Percentiles rank a stretch among this genome's conserved stretches.
These are phyloP conservation scores for Poecilia latipinna DNA, from an alignment of 2,113 vertebrate genomes.

Conservation along the genomic window DNA sequence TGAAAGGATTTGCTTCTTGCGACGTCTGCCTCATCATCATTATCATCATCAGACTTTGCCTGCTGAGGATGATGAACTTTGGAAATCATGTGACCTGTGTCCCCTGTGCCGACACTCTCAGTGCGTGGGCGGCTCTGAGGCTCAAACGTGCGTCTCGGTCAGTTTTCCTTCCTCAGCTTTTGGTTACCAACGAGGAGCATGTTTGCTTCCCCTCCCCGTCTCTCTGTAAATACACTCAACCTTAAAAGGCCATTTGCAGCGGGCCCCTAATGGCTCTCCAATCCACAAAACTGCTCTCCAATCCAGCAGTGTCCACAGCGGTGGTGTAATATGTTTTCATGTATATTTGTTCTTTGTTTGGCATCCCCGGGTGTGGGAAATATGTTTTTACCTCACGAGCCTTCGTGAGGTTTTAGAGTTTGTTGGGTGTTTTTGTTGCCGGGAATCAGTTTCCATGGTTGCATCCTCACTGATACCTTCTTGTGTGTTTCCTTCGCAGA, in stretches of 20 bases:
- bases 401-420: slow-evolving; percentile 21
- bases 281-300: slow-evolving; percentile 48
- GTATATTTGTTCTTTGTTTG: slow-evolving; percentile 35
- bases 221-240: slow-evolving; percentile 77
- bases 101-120: slow-evolving; percentile 42
- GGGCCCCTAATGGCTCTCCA: slow-evolving; percentile 69
- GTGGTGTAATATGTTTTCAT: slow-evolving; percentile 22
- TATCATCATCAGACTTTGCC: slow-evolving; percentile 14
- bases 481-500: slow-evolving; percentile 63
- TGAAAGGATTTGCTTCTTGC: slow-evolving; percentile 1
- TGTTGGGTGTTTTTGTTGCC: background rate
- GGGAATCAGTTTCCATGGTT: slow-evolving; percentile 18
- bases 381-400: slow-evolving; percentile 34
- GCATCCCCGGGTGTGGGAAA: slow-evolving; percentile 16
- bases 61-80: slow-evolving; percentile 64
- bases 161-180: slow-evolving; percentile 32
- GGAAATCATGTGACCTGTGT: slow-evolving; percentile 67
- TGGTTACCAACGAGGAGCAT: slow-evolving; percentile 56
- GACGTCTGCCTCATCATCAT: slow-evolving; percentile 21
- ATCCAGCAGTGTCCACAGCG: slow-evolving; percentile 28
- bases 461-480: slow-evolving; percentile 40
- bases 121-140: slow-evolving; percentile 4
- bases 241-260: slow-evolving; percentile 74
- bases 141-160: slow-evolving; percentile 16
- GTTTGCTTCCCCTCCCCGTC: slow-evolving; percentile 59